Evolutionary conservation across 2,888 invertebrate genomes (phyloP), one percentile per base, ranked within the genome.

Genomic region (Polia nebulosa): DNA sequence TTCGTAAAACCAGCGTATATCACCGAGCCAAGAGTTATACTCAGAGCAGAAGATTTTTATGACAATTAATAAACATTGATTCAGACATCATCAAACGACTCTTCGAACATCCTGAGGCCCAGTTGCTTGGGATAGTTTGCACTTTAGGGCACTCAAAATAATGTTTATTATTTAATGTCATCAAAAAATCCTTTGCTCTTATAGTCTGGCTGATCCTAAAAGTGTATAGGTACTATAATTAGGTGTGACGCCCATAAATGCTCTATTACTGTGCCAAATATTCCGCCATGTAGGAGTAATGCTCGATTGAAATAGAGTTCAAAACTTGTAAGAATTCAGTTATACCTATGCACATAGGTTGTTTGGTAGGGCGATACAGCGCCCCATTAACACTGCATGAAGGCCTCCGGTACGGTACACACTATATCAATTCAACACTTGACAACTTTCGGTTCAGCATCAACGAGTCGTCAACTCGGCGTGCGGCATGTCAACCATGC

Each of bases 321-420:
- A 29, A 64, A 47, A 47, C 49, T 49, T 20, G 25, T 62, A 17
- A 29, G 8, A 52, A 44, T 13, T n/a, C n/a, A 41, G 15, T n/a
- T 62, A 27, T 63, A 34, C 15, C 5, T 17, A 27, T 32, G 8
- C 17, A 13, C 17, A 17, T 27, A 17, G 11, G 7, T 62, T 13
- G 17, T 13, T 63, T 13, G 34, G 17, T 29, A 22, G 17, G 27
- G 27, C 45, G 11, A 29, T 15, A 45, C 29, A 36, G 36, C 29
- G 20, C 29, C 45, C 27, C n/a, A 39, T 3, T 29, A 39, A 39
- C 17, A 36, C 29, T 22, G 15, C n/a, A 47, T 27, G 20, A 27
- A 20, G n/a, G 29, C 7, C 29, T n/a, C 27, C 8, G 25, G 11
- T 17, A 39, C 17, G 15, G 15, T 25, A 27, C 22, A 32, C 32